Evolutionary conservation across 2,888 invertebrate species (phyloP).

Genomic region (Aphodius sticticus): DNA sequence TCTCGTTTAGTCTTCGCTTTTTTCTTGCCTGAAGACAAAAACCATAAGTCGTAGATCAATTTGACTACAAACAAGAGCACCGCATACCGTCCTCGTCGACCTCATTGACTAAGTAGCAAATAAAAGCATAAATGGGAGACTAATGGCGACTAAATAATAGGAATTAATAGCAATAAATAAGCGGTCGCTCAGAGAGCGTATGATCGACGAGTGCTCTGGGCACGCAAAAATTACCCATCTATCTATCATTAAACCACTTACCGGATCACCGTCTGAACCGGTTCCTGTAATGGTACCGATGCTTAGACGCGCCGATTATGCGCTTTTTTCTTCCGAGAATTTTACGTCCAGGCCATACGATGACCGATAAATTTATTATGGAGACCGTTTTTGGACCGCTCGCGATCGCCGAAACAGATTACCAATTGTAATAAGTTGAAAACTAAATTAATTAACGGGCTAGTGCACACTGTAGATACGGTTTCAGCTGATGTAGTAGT

Average conservation of each 20-base stretch:
- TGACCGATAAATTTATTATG: background rate
- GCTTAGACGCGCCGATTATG: background rate
- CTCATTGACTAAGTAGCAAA: background rate
- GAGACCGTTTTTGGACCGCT: background rate
- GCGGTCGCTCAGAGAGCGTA: background rate
- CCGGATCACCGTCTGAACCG: background rate
- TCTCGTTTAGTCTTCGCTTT: background rate
- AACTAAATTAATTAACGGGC: background rate
- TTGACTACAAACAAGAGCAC: background rate
- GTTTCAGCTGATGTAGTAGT: background rate
- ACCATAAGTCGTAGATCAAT: background rate
- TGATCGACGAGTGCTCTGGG: background rate
- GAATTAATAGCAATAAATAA: conserved; percentile 4
- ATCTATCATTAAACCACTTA: background rate
- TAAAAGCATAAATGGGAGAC: background rate
- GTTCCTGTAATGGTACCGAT: background rate
- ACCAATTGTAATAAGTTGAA: background rate
- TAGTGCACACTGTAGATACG: background rate
- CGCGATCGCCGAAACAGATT: background rate
- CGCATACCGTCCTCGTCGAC: background rate
- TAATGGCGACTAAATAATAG: background rate
- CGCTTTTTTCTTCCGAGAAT: background rate
- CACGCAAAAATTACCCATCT: background rate
- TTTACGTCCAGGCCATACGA: background rate
- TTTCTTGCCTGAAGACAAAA: background rate